Evolutionary conservation across 2,113 vertebrate species (phyloP).

Genomic region (Tetrao urogallus): DNA sequence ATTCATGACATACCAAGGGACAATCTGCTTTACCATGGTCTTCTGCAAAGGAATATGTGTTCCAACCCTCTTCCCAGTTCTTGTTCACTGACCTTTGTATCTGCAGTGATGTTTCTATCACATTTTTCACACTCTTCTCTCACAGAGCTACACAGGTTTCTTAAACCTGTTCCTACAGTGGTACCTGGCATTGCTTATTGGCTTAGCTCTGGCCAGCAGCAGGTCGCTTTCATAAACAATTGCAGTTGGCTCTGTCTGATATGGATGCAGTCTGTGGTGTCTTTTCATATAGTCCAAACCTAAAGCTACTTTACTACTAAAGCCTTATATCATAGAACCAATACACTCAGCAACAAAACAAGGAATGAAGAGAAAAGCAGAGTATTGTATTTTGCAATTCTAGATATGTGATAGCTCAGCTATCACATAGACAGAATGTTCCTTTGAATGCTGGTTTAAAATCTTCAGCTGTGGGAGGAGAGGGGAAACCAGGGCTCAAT

Average conservation of each 20-base stretch:
- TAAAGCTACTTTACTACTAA: neutral
- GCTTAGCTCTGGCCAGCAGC: neutral
- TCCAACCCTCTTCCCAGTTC: neutral
- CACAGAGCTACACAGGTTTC: accelerated
- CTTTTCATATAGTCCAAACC: neutral
- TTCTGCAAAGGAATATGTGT: accelerated
- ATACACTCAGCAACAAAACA: neutral
- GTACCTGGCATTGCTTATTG: neutral
- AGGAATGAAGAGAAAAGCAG: neutral
- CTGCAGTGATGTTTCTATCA: neutral
- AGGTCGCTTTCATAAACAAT: neutral
- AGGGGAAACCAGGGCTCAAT: neutral
- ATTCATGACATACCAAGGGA: neutral
- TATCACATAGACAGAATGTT: neutral
- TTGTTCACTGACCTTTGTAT: neutral
- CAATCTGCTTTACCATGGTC: neutral
- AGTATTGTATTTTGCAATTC: neutral
- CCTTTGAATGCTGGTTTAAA: neutral
- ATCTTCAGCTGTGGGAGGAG: neutral
- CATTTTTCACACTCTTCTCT: neutral
- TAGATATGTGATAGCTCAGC: neutral
- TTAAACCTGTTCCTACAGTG: neutral
- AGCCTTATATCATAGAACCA: neutral
- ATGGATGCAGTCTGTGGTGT: neutral
- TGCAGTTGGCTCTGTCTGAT: neutral